phyloP scores from a whole-genome alignment of 1,140 invertebrate genomes.

The Wiebesia pumilae region DNA sequence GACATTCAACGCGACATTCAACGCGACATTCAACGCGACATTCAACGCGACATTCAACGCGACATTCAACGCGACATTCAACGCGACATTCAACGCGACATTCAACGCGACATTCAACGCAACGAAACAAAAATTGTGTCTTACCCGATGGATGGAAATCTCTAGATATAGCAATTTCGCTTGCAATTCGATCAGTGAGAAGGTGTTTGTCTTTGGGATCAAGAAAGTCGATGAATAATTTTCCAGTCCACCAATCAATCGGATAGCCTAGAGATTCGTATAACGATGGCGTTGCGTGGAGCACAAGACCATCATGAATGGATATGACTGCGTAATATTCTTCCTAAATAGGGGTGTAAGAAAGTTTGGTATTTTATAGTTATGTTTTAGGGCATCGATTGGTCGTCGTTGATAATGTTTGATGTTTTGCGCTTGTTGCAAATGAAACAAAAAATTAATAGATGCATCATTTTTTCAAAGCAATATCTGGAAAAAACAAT shows the following conservation, averaged over 20 bases:
- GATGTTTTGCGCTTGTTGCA: not conserved
- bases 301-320: slow-evolving; percentile 86
- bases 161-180: slow-evolving; percentile 63
- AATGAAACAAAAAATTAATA: not conserved
- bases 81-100: no score
- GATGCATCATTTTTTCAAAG: not conserved
- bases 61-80: no score
- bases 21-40: no score
- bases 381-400: not conserved
- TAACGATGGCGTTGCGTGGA: slow-evolving; percentile 84
- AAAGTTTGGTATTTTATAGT: not conserved
- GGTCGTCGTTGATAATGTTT: not conserved
- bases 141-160: slow-evolving; percentile 64
- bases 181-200: slow-evolving; percentile 79
- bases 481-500: not conserved
- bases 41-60: no score
- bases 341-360: slow-evolving; percentile 72
- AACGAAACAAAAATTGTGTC: not conserved
- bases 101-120: no score
- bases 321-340: slow-evolving; percentile 88
- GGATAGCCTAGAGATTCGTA: slow-evolving; percentile 85
- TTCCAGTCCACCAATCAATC: slow-evolving; percentile 88
- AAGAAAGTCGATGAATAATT: slow-evolving; percentile 90
- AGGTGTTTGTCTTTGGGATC: slow-evolving; percentile 84
- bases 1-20: no score